These are phyloP conservation scores for Coelopa pilipes DNA, from an alignment of 2,888 invertebrate genomes.

Conservation along the genomic window DNA sequence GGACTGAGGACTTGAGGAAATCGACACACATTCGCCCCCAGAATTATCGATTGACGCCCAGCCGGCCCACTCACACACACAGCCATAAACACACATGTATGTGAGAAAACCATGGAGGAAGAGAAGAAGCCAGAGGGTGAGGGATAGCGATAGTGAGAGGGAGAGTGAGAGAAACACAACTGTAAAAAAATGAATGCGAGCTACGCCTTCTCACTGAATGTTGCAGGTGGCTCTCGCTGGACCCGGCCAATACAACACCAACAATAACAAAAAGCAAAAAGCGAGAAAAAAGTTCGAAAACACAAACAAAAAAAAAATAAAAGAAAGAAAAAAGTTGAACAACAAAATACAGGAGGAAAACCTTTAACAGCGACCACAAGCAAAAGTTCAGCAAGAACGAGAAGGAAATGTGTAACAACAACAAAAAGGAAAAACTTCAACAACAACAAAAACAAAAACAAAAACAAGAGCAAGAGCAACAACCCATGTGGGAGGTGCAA, in stretches of 20 bases:
- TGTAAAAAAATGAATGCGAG: slow-evolving; percentile 2
- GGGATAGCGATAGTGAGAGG: not conserved
- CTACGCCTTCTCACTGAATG: slow-evolving; percentile 1
- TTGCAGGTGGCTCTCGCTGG: slow-evolving; percentile 4
- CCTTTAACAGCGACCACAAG: too few relatives aligned
- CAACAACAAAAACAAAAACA: too few relatives aligned
- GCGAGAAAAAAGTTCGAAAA: not conserved
- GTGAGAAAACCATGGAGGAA: too few relatives aligned
- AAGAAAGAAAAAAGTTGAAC: not conserved
- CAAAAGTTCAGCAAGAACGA: too few relatives aligned
- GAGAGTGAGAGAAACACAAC: not conserved
- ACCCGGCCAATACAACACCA: not conserved
- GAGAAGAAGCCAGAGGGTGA: not conserved
- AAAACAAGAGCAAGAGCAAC: not conserved
- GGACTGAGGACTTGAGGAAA: not conserved
- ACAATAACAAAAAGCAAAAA: not conserved
- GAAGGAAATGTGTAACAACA: not conserved
- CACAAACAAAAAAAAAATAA: not conserved
- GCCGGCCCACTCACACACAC: not conserved
- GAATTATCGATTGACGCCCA: slow-evolving; percentile 5
- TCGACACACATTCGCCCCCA: not conserved
- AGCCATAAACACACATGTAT: not conserved
- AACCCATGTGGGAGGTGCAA: too few relatives aligned
- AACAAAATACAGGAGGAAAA: too few relatives aligned
- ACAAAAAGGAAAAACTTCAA: too few relatives aligned